These are phyloP conservation scores for Cercopithecus mona DNA, from an alignment of 2,113 vertebrate species.

Conservation along the genomic window DNA sequence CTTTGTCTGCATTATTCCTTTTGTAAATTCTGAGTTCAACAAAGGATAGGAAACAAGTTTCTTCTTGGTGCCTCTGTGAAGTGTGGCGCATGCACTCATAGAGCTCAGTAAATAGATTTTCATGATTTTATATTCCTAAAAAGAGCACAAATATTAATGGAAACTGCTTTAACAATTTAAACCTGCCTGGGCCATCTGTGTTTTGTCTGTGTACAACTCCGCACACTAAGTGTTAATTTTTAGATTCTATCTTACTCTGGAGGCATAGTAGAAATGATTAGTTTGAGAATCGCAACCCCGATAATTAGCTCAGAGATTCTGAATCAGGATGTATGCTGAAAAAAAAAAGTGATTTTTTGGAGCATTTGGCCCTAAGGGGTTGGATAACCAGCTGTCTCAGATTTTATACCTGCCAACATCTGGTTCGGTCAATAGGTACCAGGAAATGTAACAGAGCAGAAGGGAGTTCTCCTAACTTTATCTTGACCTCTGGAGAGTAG, in stretches of 20 bases:
- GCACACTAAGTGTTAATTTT: conserved; percentile 84
- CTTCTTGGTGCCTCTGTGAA: background rate
- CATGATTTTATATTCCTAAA: background rate
- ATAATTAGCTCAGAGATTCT: conserved; percentile 89
- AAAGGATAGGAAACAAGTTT: background rate
- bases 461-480: conserved; percentile 46
- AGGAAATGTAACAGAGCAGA: conserved; percentile 58
- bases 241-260: conserved; percentile 81
- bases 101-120: conserved; percentile 33
- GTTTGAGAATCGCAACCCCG: conserved; percentile 86
- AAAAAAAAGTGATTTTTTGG: conserved; percentile 74
- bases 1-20: background rate
- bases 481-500: conserved; percentile 59
- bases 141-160: background rate
- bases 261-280: conserved; percentile 86
- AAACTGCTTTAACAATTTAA: conserved; percentile 43
- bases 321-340: conserved; percentile 80
- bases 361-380: conserved; percentile 81
- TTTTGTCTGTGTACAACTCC: conserved; percentile 70
- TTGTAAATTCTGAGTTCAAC: background rate
- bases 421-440: conserved; percentile 77
- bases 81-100: background rate
- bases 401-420: conserved; percentile 80
- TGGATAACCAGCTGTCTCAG: conserved; percentile 83
- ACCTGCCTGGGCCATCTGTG: background rate